Evolutionary conservation across 1,140 invertebrate genomes (phyloP), one percentile per base, ranked within the genome.

Genomic region (Pinna nobilis): DNA sequence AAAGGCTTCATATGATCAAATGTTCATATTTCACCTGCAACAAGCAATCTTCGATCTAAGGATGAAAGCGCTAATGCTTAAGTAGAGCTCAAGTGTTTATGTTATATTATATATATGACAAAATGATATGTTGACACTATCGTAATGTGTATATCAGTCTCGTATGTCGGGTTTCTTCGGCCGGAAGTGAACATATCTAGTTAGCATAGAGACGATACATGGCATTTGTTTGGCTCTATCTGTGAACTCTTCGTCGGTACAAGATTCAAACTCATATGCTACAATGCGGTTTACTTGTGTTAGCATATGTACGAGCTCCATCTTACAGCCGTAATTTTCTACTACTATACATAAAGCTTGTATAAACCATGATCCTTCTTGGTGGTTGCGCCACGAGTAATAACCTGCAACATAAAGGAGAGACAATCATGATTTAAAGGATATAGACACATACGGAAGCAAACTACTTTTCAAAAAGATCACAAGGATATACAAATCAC

Each of bases 361-460:
- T 89, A 98, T 95, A 83, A 97, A 98, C 97, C 97, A 99, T 0
- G 96, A 98, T 18, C 89, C 88, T 44, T 88, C 90, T 32, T 94
- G 95, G 25, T 96, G 97, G 85, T 98, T 98, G 65, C 97, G 92
- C 97, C 97, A 99, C 0, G 97, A 98, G 88, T 94, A 98, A 88
- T 92, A 95, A 76, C 95, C 86, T 88, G 74, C 3, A 75, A 35
- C 61, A 53, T 55, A 32, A 53, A 28, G 50, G 9, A 53, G 50
- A 30, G 32, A 53, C 18, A 49, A 11, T 4, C 18, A 11, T n/a
- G 18, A 4, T 23, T 11, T 49, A 49, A n/a, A n/a, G 44, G 5
- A 5, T n/a, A n/a, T n/a, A n/a, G n/a, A n/a, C n/a, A n/a, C n/a
- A n/a, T n/a, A n/a, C n/a, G n/a, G n/a, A n/a, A n/a, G n/a, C n/a